Evolutionary conservation across 1,140 invertebrate species (phyloP).

Genomic region (Gonatopus flavifemur): DNA sequence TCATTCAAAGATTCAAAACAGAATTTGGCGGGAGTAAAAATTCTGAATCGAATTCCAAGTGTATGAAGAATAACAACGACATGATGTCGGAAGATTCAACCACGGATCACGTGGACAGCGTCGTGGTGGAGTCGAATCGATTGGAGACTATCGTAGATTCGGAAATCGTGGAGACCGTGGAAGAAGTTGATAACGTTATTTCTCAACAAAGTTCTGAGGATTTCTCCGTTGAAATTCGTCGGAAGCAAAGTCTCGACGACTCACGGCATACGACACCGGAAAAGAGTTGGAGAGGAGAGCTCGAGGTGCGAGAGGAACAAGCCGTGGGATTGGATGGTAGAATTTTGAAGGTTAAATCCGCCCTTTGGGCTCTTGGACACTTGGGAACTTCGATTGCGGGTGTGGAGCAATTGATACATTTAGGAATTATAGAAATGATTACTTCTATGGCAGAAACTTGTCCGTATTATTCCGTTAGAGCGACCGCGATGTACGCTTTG

Average conservation of each 20-base stretch:
- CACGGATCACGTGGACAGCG: constrained; percentile 34
- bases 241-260: constrained; percentile 50
- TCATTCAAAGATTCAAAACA: constrained; percentile 45
- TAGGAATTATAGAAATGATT: constrained; percentile 64
- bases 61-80: constrained; percentile 38
- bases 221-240: constrained; percentile 34
- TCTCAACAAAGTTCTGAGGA: constrained; percentile 34
- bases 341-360: constrained; percentile 79
- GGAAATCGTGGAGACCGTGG: constrained; percentile 38
- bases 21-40: constrained; percentile 35
- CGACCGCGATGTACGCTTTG: constrained; percentile 85
- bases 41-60: constrained; percentile 24
- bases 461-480: constrained; percentile 82
- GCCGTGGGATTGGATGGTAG: constrained; percentile 47
- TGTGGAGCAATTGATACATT: constrained; percentile 68
- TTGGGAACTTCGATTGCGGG: constrained; percentile 75
- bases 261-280: constrained; percentile 50
- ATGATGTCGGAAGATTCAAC: constrained; percentile 36
- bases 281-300: constrained; percentile 40
- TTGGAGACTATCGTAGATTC: constrained; percentile 53
- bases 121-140: constrained; percentile 36
- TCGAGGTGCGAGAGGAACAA: constrained; percentile 35
- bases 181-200: no score
- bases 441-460: constrained; percentile 74
- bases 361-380: constrained; percentile 88